Percentiles rank a stretch among this genome's conserved stretches.
Evolutionary conservation across 1,140 invertebrate genomes (phyloP).

Genomic region (Armadillidium nasatum): DNA sequence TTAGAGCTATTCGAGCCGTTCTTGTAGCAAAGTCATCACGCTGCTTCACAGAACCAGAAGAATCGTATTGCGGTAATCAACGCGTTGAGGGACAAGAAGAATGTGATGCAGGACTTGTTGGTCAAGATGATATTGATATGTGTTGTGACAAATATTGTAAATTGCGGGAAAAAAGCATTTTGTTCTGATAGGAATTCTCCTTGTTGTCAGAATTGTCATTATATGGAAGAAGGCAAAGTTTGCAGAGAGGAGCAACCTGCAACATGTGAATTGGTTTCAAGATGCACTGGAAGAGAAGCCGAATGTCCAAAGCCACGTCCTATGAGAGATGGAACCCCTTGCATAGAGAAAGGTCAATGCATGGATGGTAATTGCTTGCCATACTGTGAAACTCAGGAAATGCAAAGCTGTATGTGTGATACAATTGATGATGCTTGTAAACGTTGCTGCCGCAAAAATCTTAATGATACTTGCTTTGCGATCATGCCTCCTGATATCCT

Average conservation of each 20-base stretch:
- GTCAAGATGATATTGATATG: constrained; percentile 82
- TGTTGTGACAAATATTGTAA: constrained; percentile 92
- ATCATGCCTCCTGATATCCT: too few species aligned
- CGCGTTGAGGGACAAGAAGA: constrained; percentile 90
- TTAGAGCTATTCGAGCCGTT: constrained; percentile 85
- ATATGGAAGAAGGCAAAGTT: constrained; percentile 65
- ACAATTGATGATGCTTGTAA: too few species aligned
- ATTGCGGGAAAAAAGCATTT: constrained; percentile 72
- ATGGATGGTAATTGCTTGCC: too few species aligned
- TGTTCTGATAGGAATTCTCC: too few species aligned
- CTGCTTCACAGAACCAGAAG: constrained; percentile 90
- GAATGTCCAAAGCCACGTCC: constrained; percentile 74
- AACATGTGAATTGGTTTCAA: constrained; percentile 79
- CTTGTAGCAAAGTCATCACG: constrained; percentile 81
- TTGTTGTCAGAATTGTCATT: constrained; percentile 82
- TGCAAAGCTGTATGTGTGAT: too few species aligned
- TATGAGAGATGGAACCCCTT: constrained; percentile 83
- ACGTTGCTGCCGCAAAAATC: too few species aligned
- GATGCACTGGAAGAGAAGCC: constrained; percentile 64
- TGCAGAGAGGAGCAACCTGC: constrained; percentile 81
- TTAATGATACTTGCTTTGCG: too few species aligned
- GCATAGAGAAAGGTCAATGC: too few species aligned
- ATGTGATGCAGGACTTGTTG: constrained; percentile 86
- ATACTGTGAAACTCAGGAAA: too few species aligned
- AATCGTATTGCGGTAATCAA: constrained; percentile 90